phyloP scores from a whole-genome alignment of 1,140 invertebrate species.

The Alviniconcha marisindica region DNA sequence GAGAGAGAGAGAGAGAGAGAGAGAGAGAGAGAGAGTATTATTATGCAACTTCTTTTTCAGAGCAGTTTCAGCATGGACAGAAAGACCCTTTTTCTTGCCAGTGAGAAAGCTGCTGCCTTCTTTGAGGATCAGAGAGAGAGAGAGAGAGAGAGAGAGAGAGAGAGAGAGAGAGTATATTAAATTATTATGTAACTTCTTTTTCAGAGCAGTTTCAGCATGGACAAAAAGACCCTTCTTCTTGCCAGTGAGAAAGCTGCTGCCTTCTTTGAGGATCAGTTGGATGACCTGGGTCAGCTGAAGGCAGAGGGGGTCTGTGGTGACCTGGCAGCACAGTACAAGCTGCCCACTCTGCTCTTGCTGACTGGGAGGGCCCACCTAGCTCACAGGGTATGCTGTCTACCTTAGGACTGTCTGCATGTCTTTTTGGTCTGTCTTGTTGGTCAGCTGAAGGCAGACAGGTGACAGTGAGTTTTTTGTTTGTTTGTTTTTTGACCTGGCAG shows the following conservation, averaged over 20 bases:
- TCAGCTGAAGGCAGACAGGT: neutral
- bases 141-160: too few species aligned
- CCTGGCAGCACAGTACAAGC: slow-evolving; percentile 23
- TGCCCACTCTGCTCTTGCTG: slow-evolving; percentile 8
- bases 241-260: neutral
- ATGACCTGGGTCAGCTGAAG: neutral
- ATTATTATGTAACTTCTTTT: neutral
- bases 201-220: too few species aligned
- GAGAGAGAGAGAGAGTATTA: neutral
- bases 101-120: too few species aligned
- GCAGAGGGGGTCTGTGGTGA: neutral
- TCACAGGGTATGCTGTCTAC: neutral
- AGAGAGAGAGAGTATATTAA: too few species aligned
- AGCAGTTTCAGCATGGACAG: too few species aligned
- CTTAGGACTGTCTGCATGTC: neutral
- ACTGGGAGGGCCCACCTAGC: neutral
- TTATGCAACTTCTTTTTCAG: neutral
- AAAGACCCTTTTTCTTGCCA: too few species aligned
- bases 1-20: neutral
- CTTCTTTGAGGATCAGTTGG: neutral
- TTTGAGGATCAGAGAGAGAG: too few species aligned
- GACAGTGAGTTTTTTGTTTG: neutral
- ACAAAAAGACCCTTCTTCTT: too few species aligned
- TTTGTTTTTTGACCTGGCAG: neutral
- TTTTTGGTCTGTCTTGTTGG: neutral